Conservation (phyloP, 2,888 invertebrate genomes). For the Crossocerus cetratus region DNA sequence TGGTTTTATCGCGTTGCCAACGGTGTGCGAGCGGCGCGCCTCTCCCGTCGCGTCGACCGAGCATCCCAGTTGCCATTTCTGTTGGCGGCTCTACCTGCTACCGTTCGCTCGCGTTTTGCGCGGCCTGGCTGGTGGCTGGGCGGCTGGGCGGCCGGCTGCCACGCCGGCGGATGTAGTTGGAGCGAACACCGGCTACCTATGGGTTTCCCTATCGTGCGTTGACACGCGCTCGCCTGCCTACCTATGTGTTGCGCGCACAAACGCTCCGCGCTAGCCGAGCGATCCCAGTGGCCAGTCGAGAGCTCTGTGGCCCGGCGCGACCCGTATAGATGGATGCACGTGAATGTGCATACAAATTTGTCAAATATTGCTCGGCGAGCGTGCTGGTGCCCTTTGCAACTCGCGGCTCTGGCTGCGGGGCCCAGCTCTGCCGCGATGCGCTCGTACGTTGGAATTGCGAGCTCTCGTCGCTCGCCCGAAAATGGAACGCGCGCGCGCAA, state of each 20-base stretch:
- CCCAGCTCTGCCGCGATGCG: not conserved
- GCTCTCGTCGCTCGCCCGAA: slow-evolving; percentile 25
- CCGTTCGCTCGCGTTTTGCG: no score
- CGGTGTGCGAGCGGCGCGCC: slow-evolving; percentile 63
- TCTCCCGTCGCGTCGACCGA: no score
- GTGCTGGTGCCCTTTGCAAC: slow-evolving; percentile 45
- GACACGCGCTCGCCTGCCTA: not conserved
- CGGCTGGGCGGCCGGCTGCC: not conserved
- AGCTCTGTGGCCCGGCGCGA: slow-evolving; percentile 9
- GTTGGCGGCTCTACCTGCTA: no score
- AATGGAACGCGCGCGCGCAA: slow-evolving; percentile 45
- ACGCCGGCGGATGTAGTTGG: not conserved
- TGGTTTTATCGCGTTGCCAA: slow-evolving; percentile 75
- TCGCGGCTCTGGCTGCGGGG: slow-evolving; percentile 9
- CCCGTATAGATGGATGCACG: slow-evolving; percentile 40
- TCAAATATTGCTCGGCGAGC: slow-evolving; percentile 45
- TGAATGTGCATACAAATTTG: slow-evolving; percentile 58
- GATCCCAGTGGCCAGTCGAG: slow-evolving; percentile 21
- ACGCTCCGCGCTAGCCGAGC: not conserved
- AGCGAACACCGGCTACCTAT: not conserved
- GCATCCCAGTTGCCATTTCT: no score
- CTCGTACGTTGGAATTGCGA: slow-evolving; percentile 9
- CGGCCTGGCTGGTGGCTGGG: no score
- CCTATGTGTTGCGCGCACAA: not conserved
- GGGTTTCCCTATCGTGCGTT: not conserved